A percentile compares a stretch with the other conserved stretches of the same genome.
These are phyloP conservation scores for Amyelois transitella DNA, from an alignment of 1,140 invertebrate species.

Conservation along the genomic window DNA sequence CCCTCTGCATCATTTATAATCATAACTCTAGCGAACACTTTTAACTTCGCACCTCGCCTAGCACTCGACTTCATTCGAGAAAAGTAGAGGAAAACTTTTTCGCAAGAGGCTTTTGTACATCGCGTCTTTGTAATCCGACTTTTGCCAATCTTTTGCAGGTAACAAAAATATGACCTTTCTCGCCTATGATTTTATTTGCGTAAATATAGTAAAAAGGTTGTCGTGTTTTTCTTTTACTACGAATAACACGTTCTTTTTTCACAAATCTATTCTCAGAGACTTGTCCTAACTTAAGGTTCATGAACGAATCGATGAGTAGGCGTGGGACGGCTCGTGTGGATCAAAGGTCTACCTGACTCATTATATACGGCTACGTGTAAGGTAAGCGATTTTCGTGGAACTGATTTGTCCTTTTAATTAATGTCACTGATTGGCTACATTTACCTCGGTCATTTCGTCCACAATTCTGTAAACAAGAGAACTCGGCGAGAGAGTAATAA, in stretches of 20 bases:
- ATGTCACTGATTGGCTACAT: background rate
- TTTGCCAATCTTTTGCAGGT: slow-evolving; percentile 5
- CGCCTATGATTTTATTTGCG: background rate
- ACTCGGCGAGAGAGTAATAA: slow-evolving; percentile 1
- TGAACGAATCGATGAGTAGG: slow-evolving; percentile 13
- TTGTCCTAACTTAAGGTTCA: too few relatives aligned
- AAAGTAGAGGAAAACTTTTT: slow-evolving; percentile 32
- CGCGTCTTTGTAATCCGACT: slow-evolving; percentile 27
- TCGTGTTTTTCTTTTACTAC: too few relatives aligned
- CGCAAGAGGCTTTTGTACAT: slow-evolving; percentile 24
- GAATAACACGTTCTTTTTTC: too few relatives aligned
- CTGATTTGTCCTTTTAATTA: background rate
- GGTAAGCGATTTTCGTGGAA: background rate
- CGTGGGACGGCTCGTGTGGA: slow-evolving; percentile 17
- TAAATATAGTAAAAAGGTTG: background rate
- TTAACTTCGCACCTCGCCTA: slow-evolving; percentile 35
- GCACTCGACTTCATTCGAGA: slow-evolving; percentile 30
- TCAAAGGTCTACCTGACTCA: slow-evolving; percentile 12
- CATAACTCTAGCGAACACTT: slow-evolving; percentile 38
- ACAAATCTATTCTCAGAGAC: too few relatives aligned
- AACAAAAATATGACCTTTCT: background rate
- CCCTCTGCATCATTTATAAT: slow-evolving; percentile 48
- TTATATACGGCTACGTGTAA: background rate
- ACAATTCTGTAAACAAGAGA: background rate
- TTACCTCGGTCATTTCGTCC: background rate